A percentile compares a stretch with the other conserved stretches of the same genome.
phyloP scores from a whole-genome alignment of 1,140 invertebrate species.

The Drosophila parabipectinata region DNA sequence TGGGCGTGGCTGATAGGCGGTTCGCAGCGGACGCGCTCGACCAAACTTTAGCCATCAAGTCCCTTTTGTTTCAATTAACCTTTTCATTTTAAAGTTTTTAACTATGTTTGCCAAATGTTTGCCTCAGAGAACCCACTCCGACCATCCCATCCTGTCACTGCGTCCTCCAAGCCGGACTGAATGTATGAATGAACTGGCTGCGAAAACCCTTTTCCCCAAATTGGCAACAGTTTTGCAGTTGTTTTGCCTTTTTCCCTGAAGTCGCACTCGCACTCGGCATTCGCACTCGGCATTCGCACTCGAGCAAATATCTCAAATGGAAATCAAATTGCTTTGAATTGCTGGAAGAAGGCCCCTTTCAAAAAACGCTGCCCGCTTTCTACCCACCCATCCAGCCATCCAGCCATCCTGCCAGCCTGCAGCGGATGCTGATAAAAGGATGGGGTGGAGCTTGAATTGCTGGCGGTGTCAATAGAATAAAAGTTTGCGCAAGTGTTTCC shows the following conservation, averaged over 20 bases:
- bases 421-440: not conserved
- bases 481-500: conserved; percentile 30
- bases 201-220: conserved; percentile 41
- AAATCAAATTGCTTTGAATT: conserved; percentile 73
- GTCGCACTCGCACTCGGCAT: conserved; percentile 6
- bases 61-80: conserved; percentile 81
- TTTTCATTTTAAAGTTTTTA: conserved; percentile 80
- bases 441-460: conserved; percentile 14
- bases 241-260: conserved; percentile 29
- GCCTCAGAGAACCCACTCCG: not conserved
- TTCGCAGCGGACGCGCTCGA: conserved; percentile 54
- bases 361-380: conserved; percentile 11
- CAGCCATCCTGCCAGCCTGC: conserved; percentile 11
- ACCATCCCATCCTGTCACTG: not conserved
- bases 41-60: conserved; percentile 78
- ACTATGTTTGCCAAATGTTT: conserved; percentile 76
- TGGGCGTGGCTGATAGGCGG: conserved; percentile 44
- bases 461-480: conserved; percentile 37
- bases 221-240: conserved; percentile 61
- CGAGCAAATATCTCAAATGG: conserved; percentile 67
- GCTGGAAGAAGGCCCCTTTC: conserved; percentile 42
- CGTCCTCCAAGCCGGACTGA: conserved; percentile 13
- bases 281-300: conserved; percentile 3
- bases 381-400: too few relatives aligned
- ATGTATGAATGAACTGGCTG: conserved; percentile 8